A percentile compares a stretch with the other conserved stretches of the same genome.
phyloP scores from a whole-genome alignment of 2,113 vertebrate genomes.

The Salminus brasiliensis region DNA sequence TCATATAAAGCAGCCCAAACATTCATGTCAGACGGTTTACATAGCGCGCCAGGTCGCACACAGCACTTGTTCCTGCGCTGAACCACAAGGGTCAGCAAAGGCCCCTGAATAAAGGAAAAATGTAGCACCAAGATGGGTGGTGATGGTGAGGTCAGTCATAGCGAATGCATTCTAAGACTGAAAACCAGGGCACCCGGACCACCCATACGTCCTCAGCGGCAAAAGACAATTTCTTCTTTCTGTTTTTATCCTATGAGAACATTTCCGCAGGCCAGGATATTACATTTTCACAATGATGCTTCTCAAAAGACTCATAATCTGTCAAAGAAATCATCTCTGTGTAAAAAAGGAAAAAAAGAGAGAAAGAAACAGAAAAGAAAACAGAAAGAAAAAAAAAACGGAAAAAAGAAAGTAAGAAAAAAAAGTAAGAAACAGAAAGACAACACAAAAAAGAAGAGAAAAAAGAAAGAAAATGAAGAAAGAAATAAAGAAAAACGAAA shows the following conservation, averaged over 20 bases:
- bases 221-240: constrained; percentile 18
- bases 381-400: background rate
- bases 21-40: constrained; percentile 78
- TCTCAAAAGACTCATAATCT: constrained; percentile 1
- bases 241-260: constrained; percentile 27
- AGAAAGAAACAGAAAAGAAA: background rate
- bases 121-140: constrained; percentile 44
- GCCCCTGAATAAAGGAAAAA: constrained; percentile 15
- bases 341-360: background rate
- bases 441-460: no score
- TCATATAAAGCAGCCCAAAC: constrained; percentile 77
- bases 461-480: no score
- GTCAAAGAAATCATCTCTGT: background rate
- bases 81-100: constrained; percentile 54
- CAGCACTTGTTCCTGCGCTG: constrained; percentile 66
- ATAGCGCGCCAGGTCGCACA: constrained; percentile 66
- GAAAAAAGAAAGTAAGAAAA: background rate
- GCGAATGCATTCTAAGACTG: constrained; percentile 19
- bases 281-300: constrained; percentile 1
- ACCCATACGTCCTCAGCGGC: constrained; percentile 27
- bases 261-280: constrained; percentile 3
- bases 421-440: no score
- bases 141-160: constrained; percentile 43
- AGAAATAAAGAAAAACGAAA: no score
- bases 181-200: constrained; percentile 25